Conservation (phyloP, 1,140 invertebrate genomes). For the Drosophila lowei region DNA sequence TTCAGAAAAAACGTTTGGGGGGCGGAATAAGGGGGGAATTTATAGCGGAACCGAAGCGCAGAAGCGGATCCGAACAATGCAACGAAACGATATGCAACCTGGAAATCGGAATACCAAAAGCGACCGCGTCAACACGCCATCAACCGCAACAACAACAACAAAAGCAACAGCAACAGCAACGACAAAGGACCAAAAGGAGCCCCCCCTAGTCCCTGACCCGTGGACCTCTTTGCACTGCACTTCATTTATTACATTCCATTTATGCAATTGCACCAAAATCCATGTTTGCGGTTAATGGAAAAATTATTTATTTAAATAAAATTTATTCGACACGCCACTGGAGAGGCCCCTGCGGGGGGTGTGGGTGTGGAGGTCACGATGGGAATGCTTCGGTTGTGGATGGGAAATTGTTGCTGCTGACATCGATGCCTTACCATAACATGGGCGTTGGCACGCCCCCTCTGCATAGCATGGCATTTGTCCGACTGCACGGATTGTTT, state of each 20-base stretch:
- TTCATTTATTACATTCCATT: constrained; percentile 75
- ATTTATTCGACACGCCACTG: constrained; percentile 64
- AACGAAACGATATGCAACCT: constrained; percentile 10
- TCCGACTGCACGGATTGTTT: constrained; percentile 26
- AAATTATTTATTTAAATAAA: constrained; percentile 79
- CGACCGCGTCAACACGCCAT: constrained; percentile 66
- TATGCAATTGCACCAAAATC: constrained; percentile 76
- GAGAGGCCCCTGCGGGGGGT: background rate
- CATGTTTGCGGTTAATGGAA: constrained; percentile 79
- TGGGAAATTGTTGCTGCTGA: constrained; percentile 53
- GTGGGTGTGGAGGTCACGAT: background rate
- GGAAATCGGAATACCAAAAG: constrained; percentile 29
- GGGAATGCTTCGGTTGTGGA: constrained; percentile 4
- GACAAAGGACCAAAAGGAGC: constrained; percentile 1
- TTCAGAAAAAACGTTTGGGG: constrained; percentile 7
- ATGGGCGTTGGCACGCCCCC: constrained; percentile 7
- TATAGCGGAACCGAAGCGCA: too few relatives aligned
- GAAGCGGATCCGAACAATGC: constrained; percentile 1
- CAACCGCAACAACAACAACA: constrained; percentile 52
- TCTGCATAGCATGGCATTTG: background rate
- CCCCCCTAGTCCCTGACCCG: background rate
- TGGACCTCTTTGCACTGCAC: constrained; percentile 25
- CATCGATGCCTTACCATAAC: constrained; percentile 34
- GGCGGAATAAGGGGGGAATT: background rate
- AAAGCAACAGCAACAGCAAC: constrained; percentile 48